Conservation (phyloP, 2,888 invertebrate species). For the Macaria liturata region DNA sequence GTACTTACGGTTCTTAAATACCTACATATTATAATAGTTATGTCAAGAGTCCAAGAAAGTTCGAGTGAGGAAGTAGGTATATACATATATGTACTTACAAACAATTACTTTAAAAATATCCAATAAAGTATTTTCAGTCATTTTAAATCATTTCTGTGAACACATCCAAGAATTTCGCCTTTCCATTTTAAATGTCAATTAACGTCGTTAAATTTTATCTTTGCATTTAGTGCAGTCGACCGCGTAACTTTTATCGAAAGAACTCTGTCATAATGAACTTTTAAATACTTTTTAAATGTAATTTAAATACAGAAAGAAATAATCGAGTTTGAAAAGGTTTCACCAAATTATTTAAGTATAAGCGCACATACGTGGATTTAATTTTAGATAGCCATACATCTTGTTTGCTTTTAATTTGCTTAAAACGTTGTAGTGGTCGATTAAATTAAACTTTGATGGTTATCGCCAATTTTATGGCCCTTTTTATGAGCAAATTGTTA, state of each 20-base stretch:
- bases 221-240: constrained; percentile 34
- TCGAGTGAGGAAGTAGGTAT: too few relatives aligned
- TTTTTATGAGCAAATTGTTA: constrained; percentile 24
- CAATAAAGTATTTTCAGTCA: constrained; percentile 25
- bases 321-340: too few relatives aligned
- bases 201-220: constrained; percentile 53
- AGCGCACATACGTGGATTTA: constrained; percentile 39
- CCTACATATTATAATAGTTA: too few relatives aligned
- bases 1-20: too few relatives aligned
- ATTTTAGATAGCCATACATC: constrained; percentile 51
- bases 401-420: constrained; percentile 46
- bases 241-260: constrained; percentile 1
- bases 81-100: too few relatives aligned
- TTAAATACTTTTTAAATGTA: not conserved
- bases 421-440: constrained; percentile 36
- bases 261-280: constrained; percentile 5
- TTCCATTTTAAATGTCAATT: constrained; percentile 60
- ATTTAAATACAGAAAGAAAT: not conserved
- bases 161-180: constrained; percentile 34
- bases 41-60: too few relatives aligned
- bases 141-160: constrained; percentile 39
- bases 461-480: constrained; percentile 33
- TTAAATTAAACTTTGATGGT: constrained; percentile 40
- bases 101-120: not conserved
- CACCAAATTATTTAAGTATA: too few relatives aligned